A percentile compares a stretch with the other conserved stretches of the same genome.
phyloP scores from a whole-genome alignment of 2,797 vertebrate species.

The Urosaurus nigricauda region DNA sequence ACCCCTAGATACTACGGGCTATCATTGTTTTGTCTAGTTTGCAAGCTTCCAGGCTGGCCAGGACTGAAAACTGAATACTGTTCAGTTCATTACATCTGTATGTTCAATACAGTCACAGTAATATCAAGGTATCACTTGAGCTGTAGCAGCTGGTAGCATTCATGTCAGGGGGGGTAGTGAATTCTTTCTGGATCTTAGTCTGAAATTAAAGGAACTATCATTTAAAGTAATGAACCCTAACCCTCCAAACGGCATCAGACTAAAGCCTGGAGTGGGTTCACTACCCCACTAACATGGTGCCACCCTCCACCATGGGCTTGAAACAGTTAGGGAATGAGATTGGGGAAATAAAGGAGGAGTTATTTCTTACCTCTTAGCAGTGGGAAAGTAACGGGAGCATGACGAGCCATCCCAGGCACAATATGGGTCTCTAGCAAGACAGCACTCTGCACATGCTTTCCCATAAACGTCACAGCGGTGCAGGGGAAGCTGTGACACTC shows the following conservation, averaged over 20 bases:
- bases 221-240: too few relatives aligned
- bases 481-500: slow-evolving; percentile 94
- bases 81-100: neutral
- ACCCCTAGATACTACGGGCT: neutral
- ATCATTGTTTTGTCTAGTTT: neutral
- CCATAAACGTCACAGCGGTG: slow-evolving; percentile 97
- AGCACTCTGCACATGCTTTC: slow-evolving; percentile 97
- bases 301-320: too few relatives aligned
- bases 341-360: neutral
- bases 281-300: too few relatives aligned
- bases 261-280: too few relatives aligned
- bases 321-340: too few relatives aligned
- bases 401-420: slow-evolving; percentile 97
- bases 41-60: neutral
- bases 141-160: too few relatives aligned
- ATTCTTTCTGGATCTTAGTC: too few relatives aligned
- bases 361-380: slow-evolving; percentile 91
- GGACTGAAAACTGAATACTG: too few relatives aligned
- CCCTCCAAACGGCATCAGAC: too few relatives aligned
- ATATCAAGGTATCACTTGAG: neutral
- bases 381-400: slow-evolving; percentile 97
- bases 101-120: neutral
- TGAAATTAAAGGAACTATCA: too few relatives aligned
- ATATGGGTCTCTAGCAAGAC: slow-evolving; percentile 96
- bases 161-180: too few relatives aligned